Conservation (phyloP, 2,797 vertebrate genomes). For the Eospalax fontanierii region DNA sequence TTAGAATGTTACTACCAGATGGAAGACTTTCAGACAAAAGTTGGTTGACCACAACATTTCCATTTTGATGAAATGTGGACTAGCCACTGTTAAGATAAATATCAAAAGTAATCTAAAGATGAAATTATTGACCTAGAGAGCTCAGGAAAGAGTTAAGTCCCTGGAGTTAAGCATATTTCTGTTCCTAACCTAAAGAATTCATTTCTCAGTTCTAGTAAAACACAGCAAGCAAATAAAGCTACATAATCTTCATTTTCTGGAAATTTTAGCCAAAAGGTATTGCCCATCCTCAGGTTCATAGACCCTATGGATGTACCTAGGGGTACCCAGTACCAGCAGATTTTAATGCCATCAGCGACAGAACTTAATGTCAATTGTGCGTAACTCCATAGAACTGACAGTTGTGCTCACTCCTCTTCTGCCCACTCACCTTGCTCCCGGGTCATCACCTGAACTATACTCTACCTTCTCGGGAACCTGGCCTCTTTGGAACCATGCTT, state of each 20-base stretch:
- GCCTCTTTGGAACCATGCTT: not conserved
- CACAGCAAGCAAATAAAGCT: not conserved
- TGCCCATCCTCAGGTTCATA: not conserved
- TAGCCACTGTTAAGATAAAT: slow-evolving; percentile 1
- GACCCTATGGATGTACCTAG: not conserved
- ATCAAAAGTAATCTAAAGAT: slow-evolving; percentile 17
- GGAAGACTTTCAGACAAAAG: slow-evolving; percentile 1
- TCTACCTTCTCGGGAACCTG: not conserved
- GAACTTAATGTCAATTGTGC: too few species aligned
- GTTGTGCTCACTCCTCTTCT: not conserved
- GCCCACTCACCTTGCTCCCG: not conserved
- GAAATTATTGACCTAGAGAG: not conserved
- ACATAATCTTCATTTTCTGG: not conserved
- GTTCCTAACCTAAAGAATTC: not conserved
- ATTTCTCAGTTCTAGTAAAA: not conserved
- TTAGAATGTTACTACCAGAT: slow-evolving; percentile 26
- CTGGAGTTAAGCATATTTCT: not conserved
- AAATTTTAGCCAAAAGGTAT: slow-evolving; percentile 9
- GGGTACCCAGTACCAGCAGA: not conserved
- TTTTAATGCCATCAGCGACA: not conserved
- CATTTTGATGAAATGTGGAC: not conserved
- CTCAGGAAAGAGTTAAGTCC: not conserved
- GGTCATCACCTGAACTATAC: not conserved
- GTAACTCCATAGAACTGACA: too few species aligned
- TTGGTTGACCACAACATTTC: not conserved